These are phyloP conservation scores for Ceraclea dissimilis DNA, from an alignment of 2,888 invertebrate species.

Conservation along the genomic window DNA sequence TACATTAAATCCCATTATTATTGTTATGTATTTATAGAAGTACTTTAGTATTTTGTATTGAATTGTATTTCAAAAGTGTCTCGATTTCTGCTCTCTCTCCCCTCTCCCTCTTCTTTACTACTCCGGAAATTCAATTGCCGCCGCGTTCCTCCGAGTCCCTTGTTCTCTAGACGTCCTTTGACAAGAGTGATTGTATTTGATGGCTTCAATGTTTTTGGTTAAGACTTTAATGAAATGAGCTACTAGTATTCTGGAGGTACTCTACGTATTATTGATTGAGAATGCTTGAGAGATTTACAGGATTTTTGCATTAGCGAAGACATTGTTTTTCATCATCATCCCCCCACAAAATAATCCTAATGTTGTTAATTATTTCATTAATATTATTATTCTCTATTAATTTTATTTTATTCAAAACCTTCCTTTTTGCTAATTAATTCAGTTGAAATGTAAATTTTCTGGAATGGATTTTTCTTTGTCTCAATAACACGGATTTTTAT, in stretches of 20 bases:
- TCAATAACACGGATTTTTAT: not conserved
- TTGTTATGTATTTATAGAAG: too few species aligned
- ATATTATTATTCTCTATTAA: not conserved
- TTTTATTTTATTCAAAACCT: too few species aligned
- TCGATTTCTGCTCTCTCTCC: not conserved
- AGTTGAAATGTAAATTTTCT: not conserved
- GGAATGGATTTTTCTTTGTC: not conserved
- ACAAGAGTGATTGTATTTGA: constrained; percentile 3
- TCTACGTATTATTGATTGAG: constrained; percentile 5
- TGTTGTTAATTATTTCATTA: constrained; percentile 3
- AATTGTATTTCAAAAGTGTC: too few species aligned
- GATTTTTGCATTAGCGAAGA: constrained; percentile 10
- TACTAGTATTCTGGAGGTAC: too few species aligned
- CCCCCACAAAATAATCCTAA: not conserved
- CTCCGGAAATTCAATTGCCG: not conserved
- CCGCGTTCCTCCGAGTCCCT: not conserved
- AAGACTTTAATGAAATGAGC: constrained; percentile 12
- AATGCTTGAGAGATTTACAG: constrained; percentile 8
- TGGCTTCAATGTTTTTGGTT: constrained; percentile 10
- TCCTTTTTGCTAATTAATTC: not conserved
- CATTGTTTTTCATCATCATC: constrained; percentile 3
- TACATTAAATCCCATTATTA: too few species aligned
- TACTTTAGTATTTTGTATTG: too few species aligned
- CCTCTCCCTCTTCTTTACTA: not conserved
- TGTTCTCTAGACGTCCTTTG: not conserved